phyloP scores from a whole-genome alignment of 1,140 invertebrate genomes.

The Anoplophora glabripennis region DNA sequence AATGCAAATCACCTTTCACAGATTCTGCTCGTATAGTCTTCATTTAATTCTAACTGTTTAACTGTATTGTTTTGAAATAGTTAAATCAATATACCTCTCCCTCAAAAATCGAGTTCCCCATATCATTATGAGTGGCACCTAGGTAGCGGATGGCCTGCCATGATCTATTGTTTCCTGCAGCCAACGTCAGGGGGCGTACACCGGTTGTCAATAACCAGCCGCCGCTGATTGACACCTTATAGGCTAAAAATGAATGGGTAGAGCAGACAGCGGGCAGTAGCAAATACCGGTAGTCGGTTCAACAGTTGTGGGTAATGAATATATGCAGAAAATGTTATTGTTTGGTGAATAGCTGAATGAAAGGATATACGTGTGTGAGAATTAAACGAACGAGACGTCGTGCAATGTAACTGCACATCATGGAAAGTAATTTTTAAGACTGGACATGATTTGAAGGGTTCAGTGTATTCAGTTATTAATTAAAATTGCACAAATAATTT shows the following conservation, averaged over 20 bases:
- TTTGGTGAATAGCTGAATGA: not conserved
- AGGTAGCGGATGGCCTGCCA: constrained; percentile 7
- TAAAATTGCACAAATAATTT: too few species aligned
- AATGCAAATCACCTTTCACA: too few species aligned
- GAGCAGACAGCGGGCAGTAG: constrained; percentile 8
- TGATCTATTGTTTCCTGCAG: constrained; percentile 14
- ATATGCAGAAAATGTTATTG: not conserved
- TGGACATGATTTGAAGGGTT: too few species aligned
- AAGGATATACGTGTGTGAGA: not conserved
- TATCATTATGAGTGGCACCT: constrained; percentile 3
- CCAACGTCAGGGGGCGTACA: constrained; percentile 19
- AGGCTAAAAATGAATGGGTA: constrained; percentile 19
- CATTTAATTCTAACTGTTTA: too few species aligned
- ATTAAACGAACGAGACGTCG: not conserved
- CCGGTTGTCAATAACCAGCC: constrained; percentile 16
- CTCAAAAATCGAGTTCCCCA: constrained; percentile 1
- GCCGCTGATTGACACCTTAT: constrained; percentile 21
- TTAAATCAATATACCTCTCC: constrained; percentile 8
- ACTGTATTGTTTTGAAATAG: constrained; percentile 7
- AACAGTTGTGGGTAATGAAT: not conserved
- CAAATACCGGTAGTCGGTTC: constrained; percentile 16
- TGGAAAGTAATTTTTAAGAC: too few species aligned
- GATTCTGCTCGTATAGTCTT: too few species aligned
- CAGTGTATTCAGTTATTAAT: too few species aligned
- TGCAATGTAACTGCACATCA: too few species aligned